Percentiles rank a stretch among this genome's conserved stretches.
phyloP scores from a whole-genome alignment of 2,888 invertebrate genomes.

The Malthinus flaveolus region DNA sequence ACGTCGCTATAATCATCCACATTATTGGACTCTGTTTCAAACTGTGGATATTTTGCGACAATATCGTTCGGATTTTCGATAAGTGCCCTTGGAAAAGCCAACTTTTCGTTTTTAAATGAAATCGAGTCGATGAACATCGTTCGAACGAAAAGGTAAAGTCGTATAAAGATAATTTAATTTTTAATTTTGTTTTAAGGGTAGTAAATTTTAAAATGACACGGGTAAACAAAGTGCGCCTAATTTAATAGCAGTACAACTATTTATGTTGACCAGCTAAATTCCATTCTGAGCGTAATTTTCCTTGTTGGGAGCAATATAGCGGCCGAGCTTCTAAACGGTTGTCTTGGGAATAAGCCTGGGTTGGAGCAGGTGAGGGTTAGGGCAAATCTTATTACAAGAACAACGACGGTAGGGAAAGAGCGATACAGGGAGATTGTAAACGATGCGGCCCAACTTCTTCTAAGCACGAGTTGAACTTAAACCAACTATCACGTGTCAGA shows the following conservation, averaged over 20 bases:
- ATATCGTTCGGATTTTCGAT: too few relatives aligned
- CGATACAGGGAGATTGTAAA: conserved; percentile 20
- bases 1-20: too few relatives aligned
- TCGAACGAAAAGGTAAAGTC: too few relatives aligned
- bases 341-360: conserved; percentile 43
- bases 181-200: too few relatives aligned
- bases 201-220: not conserved
- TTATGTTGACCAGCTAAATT: conserved; percentile 38
- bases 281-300: conserved; percentile 35
- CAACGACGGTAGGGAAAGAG: conserved; percentile 26
- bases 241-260: conserved; percentile 26
- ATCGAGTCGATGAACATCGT: too few relatives aligned
- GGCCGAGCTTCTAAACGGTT: conserved; percentile 39
- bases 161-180: too few relatives aligned
- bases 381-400: conserved; percentile 43
- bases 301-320: conserved; percentile 36
- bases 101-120: too few relatives aligned
- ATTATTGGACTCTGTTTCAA: too few relatives aligned
- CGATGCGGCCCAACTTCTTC: conserved; percentile 19
- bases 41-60: too few relatives aligned
- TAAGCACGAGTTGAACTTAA: conserved; percentile 14
- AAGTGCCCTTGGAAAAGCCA: too few relatives aligned
- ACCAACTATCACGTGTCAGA: conserved; percentile 20
- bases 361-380: conserved; percentile 43
- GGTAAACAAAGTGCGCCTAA: conserved; percentile 16